phyloP scores from a whole-genome alignment of 2,797 vertebrate genomes.

The Schizothorax lantsangensis region DNA sequence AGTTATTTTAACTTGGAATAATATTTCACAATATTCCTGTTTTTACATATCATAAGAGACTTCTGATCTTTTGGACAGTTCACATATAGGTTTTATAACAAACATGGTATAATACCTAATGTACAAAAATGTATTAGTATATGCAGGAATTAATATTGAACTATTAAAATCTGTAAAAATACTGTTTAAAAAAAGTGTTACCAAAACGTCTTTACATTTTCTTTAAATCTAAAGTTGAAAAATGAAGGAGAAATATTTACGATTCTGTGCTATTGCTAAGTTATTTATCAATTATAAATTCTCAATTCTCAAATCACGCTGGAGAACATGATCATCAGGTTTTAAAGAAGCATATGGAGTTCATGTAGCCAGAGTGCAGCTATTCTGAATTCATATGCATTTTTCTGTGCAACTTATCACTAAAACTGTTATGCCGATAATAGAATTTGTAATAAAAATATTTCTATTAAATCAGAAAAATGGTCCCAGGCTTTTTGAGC shows the following conservation, averaged over 20 bases:
- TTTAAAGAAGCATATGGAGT: neutral
- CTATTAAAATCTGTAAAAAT: neutral
- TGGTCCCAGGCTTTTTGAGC: neutral
- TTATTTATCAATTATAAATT: neutral
- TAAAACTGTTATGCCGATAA: neutral
- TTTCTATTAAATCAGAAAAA: slow-evolving; percentile 19
- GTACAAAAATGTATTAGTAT: neutral
- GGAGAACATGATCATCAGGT: neutral
- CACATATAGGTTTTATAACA: neutral
- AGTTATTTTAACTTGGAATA: neutral
- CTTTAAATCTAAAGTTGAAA: neutral
- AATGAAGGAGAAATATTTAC: neutral
- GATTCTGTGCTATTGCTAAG: neutral
- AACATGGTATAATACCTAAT: neutral
- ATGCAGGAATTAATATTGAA: neutral
- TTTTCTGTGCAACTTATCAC: neutral
- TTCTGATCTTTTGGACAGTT: neutral
- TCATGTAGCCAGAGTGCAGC: neutral
- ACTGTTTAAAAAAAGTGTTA: neutral
- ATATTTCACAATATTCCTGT: neutral
- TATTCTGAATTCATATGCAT: neutral
- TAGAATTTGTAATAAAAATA: slow-evolving; percentile 15
- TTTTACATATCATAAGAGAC: neutral
- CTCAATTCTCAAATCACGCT: neutral
- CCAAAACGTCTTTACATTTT: no score